Evolutionary conservation across 2,113 vertebrate species (phyloP).

Genomic region (Limnothrissa miodon): DNA sequence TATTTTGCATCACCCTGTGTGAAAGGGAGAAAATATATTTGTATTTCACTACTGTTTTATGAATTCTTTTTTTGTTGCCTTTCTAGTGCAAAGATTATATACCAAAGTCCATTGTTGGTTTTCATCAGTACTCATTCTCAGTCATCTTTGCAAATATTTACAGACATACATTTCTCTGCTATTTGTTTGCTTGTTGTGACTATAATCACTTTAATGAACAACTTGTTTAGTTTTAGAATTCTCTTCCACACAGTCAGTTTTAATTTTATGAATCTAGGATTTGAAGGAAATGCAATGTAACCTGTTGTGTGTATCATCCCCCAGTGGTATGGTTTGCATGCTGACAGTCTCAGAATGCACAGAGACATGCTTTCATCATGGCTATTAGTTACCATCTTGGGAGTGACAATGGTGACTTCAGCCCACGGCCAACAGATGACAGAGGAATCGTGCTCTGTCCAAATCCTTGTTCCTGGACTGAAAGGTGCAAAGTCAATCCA

Average conservation of each 20-base stretch:
- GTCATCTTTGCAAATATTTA: background rate
- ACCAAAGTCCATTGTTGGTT: background rate
- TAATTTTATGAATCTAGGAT: background rate
- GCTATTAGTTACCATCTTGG: constrained; percentile 73
- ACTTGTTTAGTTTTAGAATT: background rate
- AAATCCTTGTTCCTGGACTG: constrained; percentile 94
- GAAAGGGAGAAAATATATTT: too few relatives aligned
- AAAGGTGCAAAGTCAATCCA: constrained; percentile 77
- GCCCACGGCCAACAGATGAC: constrained; percentile 77
- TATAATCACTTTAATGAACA: background rate
- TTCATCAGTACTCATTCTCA: background rate
- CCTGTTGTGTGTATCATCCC: constrained; percentile 19
- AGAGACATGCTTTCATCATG: constrained; percentile 68
- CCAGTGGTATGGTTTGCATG: constrained; percentile 48
- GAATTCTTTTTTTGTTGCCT: background rate
- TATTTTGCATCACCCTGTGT: background rate
- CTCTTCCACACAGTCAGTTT: background rate
- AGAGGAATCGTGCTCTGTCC: constrained; percentile 91
- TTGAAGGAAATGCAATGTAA: background rate
- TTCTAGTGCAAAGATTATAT: background rate
- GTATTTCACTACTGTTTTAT: too few relatives aligned
- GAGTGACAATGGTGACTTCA: constrained; percentile 72
- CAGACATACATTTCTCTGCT: background rate
- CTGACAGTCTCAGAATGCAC: constrained; percentile 77
- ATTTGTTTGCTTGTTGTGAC: background rate